Conservation (phyloP, 37 sponge, comb jelly and placozoan species). For the Mnemiopsis leidyi region DNA sequence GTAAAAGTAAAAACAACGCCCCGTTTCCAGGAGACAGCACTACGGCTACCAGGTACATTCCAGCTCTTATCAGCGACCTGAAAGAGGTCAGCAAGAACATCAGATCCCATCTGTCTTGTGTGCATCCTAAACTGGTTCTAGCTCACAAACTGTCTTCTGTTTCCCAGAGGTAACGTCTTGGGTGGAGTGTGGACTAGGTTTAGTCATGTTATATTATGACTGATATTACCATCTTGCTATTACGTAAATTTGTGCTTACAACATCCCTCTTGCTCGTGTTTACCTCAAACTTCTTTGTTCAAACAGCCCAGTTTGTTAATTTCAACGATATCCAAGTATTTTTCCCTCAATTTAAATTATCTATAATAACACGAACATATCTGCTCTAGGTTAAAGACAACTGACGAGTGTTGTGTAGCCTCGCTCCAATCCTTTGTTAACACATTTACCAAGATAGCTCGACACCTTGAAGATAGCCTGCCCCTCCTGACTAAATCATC, state of each 20-base stretch:
- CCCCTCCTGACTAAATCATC: conserved; percentile 13
- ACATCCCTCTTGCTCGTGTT: no score
- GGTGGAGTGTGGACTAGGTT: no score
- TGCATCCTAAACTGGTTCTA: conserved; percentile 36
- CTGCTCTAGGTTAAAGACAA: conserved; percentile 55
- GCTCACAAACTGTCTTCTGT: conserved; percentile 44
- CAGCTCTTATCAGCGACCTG: neutral
- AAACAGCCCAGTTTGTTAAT: no score
- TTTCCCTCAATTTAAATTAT: no score
- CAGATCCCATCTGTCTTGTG: conserved; percentile 10
- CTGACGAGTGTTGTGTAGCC: conserved; percentile 57
- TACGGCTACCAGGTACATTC: neutral
- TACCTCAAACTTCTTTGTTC: no score
- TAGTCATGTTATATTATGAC: no score
- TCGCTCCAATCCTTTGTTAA: conserved; percentile 55
- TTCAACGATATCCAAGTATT: no score
- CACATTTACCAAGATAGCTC: conserved; percentile 52
- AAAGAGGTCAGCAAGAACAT: neutral
- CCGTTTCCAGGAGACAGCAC: neutral
- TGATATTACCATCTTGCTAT: no score
- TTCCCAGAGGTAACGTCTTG: conserved; percentile 50
- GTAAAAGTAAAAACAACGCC: no score
- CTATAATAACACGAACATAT: no score
- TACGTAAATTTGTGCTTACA: no score
- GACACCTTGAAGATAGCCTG: neutral